Evolutionary conservation across 2,797 vertebrate species (phyloP), one percentile per base, ranked within the genome.

Genomic region (Brachyrhaphis roseni): DNA sequence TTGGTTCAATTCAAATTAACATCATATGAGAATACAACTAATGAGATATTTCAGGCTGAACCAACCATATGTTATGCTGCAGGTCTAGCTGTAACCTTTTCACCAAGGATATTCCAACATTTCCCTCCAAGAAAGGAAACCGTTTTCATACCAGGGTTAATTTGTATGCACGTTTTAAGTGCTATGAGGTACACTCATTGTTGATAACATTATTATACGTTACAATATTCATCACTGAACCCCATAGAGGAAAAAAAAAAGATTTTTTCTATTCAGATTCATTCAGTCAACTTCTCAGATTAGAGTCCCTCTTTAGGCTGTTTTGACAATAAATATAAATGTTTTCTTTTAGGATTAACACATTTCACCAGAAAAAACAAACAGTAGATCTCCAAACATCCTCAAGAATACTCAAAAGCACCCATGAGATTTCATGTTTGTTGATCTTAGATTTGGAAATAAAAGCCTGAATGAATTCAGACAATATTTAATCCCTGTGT

Each of bases 401-500:
- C 79, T 57, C 23, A 13, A n/a, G 77, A 59, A 72, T 73, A 80
- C 62, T 28, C 41, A 45, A 76, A 75, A 72, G 85, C 81, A 77
- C 86, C 85, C 78, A 66, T 1, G 71, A 87, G 87, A 86, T 80
- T 88, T 88, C 72, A 77, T 79, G 83, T 73, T 82, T 81, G 75
- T 84, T 87, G 85, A 80, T 88, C 79, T 76, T 80, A 91, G 80
- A 87, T 68, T 82, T 78, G 66, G 81, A 89, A 90, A 89, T 87
- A 89, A 8, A 80, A 76, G 76, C 84, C 80, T 90, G 80, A 85
- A 72, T 88, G 85, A 91, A 93, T 81, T 71, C 76, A 76, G 83
- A 83, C 74, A 81, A 81, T 88, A 81, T 68, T 78, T 82, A 73
- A 73, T 0, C 55, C 71, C 49, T 59, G 46, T 81, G 51, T 16